phyloP scores from a whole-genome alignment of 1,140 invertebrate species.

The Copidosoma floridanum region DNA sequence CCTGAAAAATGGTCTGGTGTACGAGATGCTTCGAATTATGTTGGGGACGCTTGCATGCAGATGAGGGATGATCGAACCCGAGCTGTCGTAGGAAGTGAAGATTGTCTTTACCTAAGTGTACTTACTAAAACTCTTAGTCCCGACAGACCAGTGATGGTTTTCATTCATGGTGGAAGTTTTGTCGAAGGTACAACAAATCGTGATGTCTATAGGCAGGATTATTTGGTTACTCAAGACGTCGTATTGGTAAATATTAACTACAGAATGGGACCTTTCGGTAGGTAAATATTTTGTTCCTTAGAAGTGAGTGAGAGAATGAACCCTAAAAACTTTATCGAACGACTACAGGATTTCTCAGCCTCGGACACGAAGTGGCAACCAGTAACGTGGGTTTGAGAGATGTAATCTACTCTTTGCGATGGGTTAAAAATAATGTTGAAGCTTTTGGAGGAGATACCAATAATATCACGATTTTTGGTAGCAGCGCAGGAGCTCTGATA shows the following conservation, averaged over 20 bases:
- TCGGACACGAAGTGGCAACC: constrained; percentile 62
- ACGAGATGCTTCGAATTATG: neutral
- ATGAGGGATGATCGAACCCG: too few species aligned
- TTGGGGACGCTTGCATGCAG: neutral
- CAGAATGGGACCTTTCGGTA: constrained; percentile 64
- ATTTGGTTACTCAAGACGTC: constrained; percentile 57
- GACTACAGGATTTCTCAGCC: constrained; percentile 39
- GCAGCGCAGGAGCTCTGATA: constrained; percentile 77
- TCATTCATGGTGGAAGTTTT: constrained; percentile 33
- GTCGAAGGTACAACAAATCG: constrained; percentile 57
- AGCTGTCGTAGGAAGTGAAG: neutral
- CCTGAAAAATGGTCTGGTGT: neutral
- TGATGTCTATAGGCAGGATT: constrained; percentile 46
- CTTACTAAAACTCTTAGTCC: neutral
- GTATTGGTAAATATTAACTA: constrained; percentile 70
- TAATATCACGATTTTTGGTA: constrained; percentile 90
- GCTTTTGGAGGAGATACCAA: constrained; percentile 90
- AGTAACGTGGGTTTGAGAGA: constrained; percentile 87
- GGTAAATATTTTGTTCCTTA: too few species aligned
- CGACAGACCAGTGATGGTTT: neutral
- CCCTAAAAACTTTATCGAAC: too few species aligned
- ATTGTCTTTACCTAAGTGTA: neutral
- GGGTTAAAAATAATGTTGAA: constrained; percentile 88
- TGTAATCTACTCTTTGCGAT: constrained; percentile 84
- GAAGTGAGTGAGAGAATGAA: too few species aligned